Percentiles rank a stretch among this genome's conserved stretches.
phyloP scores from a whole-genome alignment of 2,113 vertebrate species.

The Campylomormyrus tamandua region DNA sequence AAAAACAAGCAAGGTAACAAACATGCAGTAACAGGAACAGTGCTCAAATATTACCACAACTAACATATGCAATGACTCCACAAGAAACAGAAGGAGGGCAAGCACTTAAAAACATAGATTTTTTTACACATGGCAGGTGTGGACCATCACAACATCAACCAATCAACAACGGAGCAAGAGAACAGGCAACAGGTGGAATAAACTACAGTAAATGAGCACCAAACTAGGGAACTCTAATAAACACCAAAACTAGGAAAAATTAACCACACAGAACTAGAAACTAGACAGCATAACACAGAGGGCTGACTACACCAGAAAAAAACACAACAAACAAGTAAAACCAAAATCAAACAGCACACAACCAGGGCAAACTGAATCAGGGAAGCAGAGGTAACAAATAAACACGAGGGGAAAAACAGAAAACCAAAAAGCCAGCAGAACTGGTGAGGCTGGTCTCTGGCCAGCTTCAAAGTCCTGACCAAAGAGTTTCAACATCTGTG shows the following conservation, averaged over 20 bases:
- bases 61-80: background rate
- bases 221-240: background rate
- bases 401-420: background rate
- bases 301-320: background rate
- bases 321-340: background rate
- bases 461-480: too few relatives aligned
- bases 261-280: background rate
- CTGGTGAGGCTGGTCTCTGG: background rate
- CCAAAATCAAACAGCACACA: background rate
- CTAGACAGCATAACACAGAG: background rate
- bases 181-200: background rate
- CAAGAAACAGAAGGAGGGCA: background rate
- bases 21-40: background rate
- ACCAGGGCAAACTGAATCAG: background rate
- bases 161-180: background rate
- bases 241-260: background rate
- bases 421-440: background rate
- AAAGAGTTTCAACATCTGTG: background rate
- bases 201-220: background rate
- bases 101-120: background rate
- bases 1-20: background rate
- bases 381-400: background rate
- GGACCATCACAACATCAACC: background rate
- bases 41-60: background rate
- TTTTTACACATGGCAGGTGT: background rate